phyloP scores from a whole-genome alignment of 2,113 vertebrate species.

The Notothenia coriiceps region DNA sequence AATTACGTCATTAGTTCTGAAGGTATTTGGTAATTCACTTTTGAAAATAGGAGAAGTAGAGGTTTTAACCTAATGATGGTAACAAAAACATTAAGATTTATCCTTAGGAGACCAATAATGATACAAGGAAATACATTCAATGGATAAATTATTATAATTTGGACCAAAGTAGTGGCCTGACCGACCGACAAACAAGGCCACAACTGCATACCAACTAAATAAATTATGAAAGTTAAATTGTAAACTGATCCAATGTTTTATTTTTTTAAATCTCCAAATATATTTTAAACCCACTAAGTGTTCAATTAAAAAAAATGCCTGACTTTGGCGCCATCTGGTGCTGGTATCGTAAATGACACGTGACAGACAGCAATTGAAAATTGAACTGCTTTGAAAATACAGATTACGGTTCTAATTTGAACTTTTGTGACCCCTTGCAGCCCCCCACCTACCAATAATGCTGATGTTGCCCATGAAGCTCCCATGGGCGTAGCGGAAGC shows the following conservation, averaged over 20 bases:
- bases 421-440: neutral
- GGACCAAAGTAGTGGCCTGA: too few species aligned
- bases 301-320: neutral
- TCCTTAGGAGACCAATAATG: neutral
- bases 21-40: neutral
- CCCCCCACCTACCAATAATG: slow-evolving; percentile 85
- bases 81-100: neutral
- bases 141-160: neutral
- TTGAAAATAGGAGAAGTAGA: neutral
- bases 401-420: neutral
- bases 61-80: neutral
- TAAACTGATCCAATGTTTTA: neutral
- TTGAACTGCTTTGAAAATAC: neutral
- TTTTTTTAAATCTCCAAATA: neutral
- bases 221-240: neutral
- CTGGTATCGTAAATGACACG: neutral
- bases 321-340: neutral
- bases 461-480: slow-evolving; percentile 82
- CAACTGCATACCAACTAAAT: neutral
- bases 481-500: slow-evolving; percentile 88
- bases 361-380: neutral
- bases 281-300: neutral
- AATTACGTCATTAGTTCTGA: neutral
- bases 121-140: neutral
- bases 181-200: too few species aligned